phyloP scores from a whole-genome alignment of 2,797 vertebrate genomes.

The Coccyzus lansbergi region DNA sequence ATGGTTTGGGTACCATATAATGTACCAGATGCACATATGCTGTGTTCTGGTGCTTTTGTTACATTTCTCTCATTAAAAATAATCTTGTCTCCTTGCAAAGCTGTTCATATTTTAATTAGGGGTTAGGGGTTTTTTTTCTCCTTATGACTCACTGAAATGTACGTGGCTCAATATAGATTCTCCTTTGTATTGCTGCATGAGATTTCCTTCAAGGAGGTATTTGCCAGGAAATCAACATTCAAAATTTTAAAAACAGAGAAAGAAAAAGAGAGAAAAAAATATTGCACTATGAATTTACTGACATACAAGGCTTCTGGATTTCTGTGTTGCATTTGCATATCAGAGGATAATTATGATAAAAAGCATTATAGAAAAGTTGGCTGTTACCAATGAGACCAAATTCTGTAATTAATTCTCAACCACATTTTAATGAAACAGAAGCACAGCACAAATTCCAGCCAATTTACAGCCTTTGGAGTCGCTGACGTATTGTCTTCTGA shows the following conservation, averaged over 20 bases:
- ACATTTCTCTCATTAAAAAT: not conserved
- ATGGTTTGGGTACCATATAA: rapidly evolving
- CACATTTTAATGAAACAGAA: not conserved
- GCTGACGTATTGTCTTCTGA: not conserved
- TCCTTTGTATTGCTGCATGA: not conserved
- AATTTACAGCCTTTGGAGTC: not conserved
- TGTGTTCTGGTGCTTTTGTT: not conserved
- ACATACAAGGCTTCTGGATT: not conserved
- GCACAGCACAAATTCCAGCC: not conserved
- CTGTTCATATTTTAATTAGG: constrained; percentile 1
- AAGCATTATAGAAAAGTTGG: not conserved
- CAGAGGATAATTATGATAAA: not conserved
- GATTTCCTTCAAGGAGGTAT: not conserved
- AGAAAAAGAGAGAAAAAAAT: not conserved
- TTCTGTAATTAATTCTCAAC: not conserved
- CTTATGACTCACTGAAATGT: not conserved
- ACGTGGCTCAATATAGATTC: not conserved
- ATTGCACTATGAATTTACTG: not conserved
- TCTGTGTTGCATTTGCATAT: not conserved
- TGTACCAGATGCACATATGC: not conserved
- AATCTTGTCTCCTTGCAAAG: not conserved
- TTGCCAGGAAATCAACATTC: not conserved
- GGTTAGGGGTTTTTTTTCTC: rapidly evolving
- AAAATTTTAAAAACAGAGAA: not conserved
- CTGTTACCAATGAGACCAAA: not conserved